phyloP scores from a whole-genome alignment of 2,113 vertebrate genomes.

The Cariama cristata region DNA sequence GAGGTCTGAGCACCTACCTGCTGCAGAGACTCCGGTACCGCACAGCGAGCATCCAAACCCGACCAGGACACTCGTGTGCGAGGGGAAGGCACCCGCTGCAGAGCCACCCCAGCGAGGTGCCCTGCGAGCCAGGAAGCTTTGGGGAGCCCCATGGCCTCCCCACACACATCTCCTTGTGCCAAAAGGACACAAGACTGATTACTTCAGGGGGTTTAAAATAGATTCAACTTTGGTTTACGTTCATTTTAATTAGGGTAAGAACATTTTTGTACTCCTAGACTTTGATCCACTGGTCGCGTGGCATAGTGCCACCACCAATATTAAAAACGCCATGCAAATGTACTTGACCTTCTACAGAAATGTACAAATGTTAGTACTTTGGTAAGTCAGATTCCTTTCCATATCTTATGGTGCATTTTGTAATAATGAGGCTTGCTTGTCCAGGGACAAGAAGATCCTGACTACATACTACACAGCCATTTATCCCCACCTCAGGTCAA shows the following conservation, averaged over 20 bases:
- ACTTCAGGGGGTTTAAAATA: background rate
- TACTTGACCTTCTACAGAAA: background rate
- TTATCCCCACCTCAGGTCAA: background rate
- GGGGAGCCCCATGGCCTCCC: background rate
- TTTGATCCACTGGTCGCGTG: background rate
- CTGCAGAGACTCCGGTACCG: background rate
- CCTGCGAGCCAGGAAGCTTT: background rate
- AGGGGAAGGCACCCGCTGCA: background rate
- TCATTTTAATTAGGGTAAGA: background rate
- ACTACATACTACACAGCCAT: background rate
- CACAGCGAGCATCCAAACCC: background rate
- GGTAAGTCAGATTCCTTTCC: background rate
- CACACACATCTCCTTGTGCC: background rate
- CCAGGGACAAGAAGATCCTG: background rate
- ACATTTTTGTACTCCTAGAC: background rate
- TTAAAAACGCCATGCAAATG: background rate
- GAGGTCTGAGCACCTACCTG: no score
- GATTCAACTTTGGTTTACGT: background rate
- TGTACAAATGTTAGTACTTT: background rate
- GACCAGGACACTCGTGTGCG: fast-evolving
- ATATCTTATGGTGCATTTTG: background rate
- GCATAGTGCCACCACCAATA: background rate
- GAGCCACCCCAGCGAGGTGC: background rate
- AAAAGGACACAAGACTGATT: background rate
- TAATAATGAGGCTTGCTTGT: background rate